Percentiles rank a stretch among this genome's conserved stretches.
phyloP scores from a whole-genome alignment of 1,140 invertebrate genomes.

The Gonatopus flavifemur region DNA sequence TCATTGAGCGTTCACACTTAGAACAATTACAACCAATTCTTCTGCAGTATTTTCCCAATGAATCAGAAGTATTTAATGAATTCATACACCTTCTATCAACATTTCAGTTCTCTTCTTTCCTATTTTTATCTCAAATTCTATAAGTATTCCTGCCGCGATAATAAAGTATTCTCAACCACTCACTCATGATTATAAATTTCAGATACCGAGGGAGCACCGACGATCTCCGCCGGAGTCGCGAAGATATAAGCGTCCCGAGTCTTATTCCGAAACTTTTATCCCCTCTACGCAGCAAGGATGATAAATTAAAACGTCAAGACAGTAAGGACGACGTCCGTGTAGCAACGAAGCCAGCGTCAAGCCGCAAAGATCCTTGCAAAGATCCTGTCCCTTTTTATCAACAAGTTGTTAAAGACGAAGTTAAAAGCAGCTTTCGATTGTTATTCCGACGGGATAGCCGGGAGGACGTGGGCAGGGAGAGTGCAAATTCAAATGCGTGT shows the following conservation, averaged over 20 bases:
- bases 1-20: too few relatives aligned
- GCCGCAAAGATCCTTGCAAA: conserved; percentile 22
- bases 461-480: conserved; percentile 38
- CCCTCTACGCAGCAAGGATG: conserved; percentile 42
- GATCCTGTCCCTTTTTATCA: background rate
- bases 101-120: too few relatives aligned
- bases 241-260: conserved; percentile 51
- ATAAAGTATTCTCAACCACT: conserved; percentile 1
- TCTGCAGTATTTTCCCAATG: too few relatives aligned
- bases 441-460: conserved; percentile 31
- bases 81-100: too few relatives aligned
- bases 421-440: conserved; percentile 24
- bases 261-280: conserved; percentile 51
- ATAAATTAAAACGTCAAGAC: conserved; percentile 45
- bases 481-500: conserved; percentile 24
- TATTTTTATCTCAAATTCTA: background rate
- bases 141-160: too few relatives aligned
- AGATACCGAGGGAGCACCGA: conserved; percentile 54
- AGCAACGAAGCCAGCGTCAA: conserved; percentile 3
- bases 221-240: conserved; percentile 49
- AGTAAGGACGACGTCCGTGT: conserved; percentile 45
- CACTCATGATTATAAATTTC: conserved; percentile 1
- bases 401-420: conserved; percentile 22
- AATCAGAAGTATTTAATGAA: too few relatives aligned
- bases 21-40: too few relatives aligned